phyloP scores from a whole-genome alignment of 2,113 vertebrate genomes.

The Tretioscincus oriximinensis region DNA sequence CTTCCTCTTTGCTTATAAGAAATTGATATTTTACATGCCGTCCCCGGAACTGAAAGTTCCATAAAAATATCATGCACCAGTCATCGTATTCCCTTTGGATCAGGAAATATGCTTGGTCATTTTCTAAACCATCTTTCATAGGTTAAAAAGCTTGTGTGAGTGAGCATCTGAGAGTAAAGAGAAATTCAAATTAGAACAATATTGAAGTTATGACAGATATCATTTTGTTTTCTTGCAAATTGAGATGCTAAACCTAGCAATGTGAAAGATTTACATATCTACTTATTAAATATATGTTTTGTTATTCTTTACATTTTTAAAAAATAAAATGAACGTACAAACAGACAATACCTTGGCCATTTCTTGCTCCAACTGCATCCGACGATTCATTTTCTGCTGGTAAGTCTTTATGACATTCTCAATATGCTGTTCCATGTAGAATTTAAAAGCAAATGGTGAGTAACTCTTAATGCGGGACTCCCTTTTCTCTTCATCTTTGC shows the following conservation, averaged over 20 bases:
- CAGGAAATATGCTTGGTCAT: neutral
- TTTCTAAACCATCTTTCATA: neutral
- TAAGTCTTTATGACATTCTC: slow-evolving; percentile 98
- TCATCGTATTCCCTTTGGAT: neutral
- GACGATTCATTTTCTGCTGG: slow-evolving; percentile 94
- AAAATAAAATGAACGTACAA: neutral
- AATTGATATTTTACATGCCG: neutral
- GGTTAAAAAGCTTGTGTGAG: neutral
- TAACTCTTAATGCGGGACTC: slow-evolving; percentile 98
- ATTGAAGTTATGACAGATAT: neutral
- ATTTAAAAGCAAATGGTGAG: slow-evolving; percentile 96
- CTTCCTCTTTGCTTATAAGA: neutral
- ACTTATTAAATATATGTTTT: neutral
- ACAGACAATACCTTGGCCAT: slow-evolving; percentile 89
- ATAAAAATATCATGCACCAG: neutral
- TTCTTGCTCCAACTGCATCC: slow-evolving; percentile 94
- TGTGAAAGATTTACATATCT: neutral
- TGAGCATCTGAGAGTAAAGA: too few relatives aligned
- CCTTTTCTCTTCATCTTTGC: slow-evolving; percentile 91
- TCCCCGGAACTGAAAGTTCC: neutral
- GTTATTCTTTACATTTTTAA: slow-evolving; percentile 8
- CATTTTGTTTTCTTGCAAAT: neutral
- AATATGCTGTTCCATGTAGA: slow-evolving; percentile 99
- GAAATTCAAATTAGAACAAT: neutral
- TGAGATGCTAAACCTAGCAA: neutral